Conservation (phyloP, 2,888 invertebrate species). For the Drosophila crucigera region DNA sequence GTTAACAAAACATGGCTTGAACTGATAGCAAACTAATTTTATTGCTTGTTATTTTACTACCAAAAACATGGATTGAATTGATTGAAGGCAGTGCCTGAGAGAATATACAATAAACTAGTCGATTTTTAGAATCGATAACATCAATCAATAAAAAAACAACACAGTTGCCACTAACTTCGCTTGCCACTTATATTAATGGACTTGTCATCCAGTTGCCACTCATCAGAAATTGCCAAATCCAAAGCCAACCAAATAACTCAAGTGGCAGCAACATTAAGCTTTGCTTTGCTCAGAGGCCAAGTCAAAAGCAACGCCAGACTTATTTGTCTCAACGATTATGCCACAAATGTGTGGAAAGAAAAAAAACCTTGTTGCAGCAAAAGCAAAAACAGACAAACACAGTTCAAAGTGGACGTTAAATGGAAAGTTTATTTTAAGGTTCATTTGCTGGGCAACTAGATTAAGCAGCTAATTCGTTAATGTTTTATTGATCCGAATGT, state of each 20-base stretch:
- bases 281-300: not conserved
- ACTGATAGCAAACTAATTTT: not conserved
- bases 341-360: slow-evolving; percentile 9
- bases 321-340: not conserved
- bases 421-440: slow-evolving; percentile 69
- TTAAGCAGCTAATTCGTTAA: slow-evolving; percentile 63
- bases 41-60: too few relatives aligned
- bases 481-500: slow-evolving; percentile 59
- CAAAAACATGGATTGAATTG: too few relatives aligned
- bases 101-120: too few relatives aligned
- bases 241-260: too few relatives aligned
- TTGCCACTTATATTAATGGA: not conserved
- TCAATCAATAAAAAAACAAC: not conserved
- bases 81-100: too few relatives aligned
- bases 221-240: not conserved
- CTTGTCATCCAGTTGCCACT: not conserved
- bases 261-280: not conserved
- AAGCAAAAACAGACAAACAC: slow-evolving; percentile 6
- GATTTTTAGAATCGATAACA: not conserved
- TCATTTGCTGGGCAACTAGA: slow-evolving; percentile 46
- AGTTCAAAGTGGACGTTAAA: slow-evolving; percentile 17
- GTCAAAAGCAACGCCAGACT: too few relatives aligned
- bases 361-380: not conserved
- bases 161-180: not conserved
- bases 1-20: not conserved